phyloP scores from a whole-genome alignment of 1,140 invertebrate species.

The Pinna nobilis region DNA sequence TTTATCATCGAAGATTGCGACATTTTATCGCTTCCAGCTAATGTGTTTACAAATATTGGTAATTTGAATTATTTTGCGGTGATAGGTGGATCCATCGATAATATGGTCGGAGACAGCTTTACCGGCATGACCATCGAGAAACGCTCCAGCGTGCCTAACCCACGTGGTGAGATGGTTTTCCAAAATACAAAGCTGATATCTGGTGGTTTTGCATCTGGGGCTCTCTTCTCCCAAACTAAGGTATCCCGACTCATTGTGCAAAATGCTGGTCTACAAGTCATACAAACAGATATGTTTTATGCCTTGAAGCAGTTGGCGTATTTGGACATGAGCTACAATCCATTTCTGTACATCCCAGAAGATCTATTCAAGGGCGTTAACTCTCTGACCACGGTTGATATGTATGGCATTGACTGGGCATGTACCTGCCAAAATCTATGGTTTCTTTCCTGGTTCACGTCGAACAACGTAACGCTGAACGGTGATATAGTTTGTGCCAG shows the following conservation, averaged over 20 bases:
- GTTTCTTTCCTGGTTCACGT: slow-evolving; percentile 17
- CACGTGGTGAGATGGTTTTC: slow-evolving; percentile 29
- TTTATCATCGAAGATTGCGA: slow-evolving; percentile 34
- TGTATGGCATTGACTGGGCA: slow-evolving; percentile 42
- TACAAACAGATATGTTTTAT: slow-evolving; percentile 35
- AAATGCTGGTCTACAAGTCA: slow-evolving; percentile 14
- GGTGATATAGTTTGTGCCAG: slow-evolving; percentile 37
- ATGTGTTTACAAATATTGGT: slow-evolving; percentile 32
- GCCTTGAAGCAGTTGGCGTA: slow-evolving; percentile 24
- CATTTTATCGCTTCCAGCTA: slow-evolving; percentile 27
- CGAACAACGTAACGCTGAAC: slow-evolving; percentile 35
- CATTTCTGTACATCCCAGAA: slow-evolving; percentile 33
- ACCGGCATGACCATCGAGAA: slow-evolving; percentile 25
- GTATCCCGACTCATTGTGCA: slow-evolving; percentile 13
- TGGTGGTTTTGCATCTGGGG: slow-evolving; percentile 25
- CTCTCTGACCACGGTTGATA: slow-evolving; percentile 26
- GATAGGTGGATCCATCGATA: slow-evolving; percentile 30
- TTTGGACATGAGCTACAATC: slow-evolving; percentile 40
- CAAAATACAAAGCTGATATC: slow-evolving; percentile 30
- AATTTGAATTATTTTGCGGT: slow-evolving; percentile 32
- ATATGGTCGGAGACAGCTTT: slow-evolving; percentile 36
- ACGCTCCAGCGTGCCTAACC: slow-evolving; percentile 11
- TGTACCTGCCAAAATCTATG: slow-evolving; percentile 46
- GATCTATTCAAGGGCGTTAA: slow-evolving; percentile 33
- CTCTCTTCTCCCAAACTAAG: slow-evolving; percentile 6